A percentile compares a stretch with the other conserved stretches of the same genome.
Conservation (phyloP, 2,888 invertebrate genomes). For the Temnothorax ravouxi region DNA sequence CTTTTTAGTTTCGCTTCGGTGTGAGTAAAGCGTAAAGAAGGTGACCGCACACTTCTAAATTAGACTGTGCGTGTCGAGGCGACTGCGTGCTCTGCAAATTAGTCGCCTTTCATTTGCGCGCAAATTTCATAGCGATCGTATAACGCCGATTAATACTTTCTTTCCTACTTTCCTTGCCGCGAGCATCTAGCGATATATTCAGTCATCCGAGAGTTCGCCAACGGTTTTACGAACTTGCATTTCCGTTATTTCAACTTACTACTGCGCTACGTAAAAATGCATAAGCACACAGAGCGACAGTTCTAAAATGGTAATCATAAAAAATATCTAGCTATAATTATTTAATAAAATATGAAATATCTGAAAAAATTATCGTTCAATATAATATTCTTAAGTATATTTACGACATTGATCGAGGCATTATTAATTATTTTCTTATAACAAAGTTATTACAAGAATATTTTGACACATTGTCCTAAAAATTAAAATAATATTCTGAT, state of each 20-base stretch:
- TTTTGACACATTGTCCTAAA: background rate
- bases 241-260: slow-evolving; percentile 31
- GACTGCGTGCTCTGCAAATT: slow-evolving; percentile 48
- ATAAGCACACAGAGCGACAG: background rate
- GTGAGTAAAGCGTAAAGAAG: background rate
- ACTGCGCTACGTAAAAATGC: background rate
- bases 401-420: background rate
- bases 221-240: slow-evolving; percentile 41
- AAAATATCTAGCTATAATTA: background rate
- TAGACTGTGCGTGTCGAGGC: slow-evolving; percentile 33
- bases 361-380: background rate
- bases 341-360: background rate
- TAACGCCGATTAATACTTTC: slow-evolving; percentile 63
- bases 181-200: slow-evolving; percentile 48
- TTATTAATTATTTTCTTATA: background rate
- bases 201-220: slow-evolving; percentile 24
- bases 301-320: background rate
- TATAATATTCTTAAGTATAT: background rate
- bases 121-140: slow-evolving; percentile 57
- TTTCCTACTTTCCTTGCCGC: slow-evolving; percentile 63
- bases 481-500: background rate
- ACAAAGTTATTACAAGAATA: background rate
- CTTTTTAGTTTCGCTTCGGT: background rate
- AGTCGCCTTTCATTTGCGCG: slow-evolving; percentile 53
- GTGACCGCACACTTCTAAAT: slow-evolving; percentile 30